A percentile compares a stretch with the other conserved stretches of the same genome.
phyloP scores from a whole-genome alignment of 2,797 vertebrate genomes.

The Spinibarbus caldwelli region DNA sequence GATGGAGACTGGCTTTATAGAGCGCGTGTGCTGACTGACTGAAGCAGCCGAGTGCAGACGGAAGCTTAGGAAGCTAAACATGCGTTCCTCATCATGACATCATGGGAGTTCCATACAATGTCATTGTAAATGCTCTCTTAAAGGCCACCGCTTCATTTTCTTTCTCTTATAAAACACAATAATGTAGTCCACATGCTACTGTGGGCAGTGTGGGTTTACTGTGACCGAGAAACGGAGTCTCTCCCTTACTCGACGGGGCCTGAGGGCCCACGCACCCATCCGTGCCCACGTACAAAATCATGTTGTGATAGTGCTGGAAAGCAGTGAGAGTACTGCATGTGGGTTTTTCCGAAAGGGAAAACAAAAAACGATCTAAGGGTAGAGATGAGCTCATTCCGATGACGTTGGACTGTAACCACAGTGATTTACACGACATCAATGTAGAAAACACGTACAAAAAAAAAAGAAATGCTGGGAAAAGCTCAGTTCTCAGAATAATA shows the following conservation, averaged over 20 bases:
- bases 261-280: slow-evolving; percentile 6
- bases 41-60: slow-evolving; percentile 12
- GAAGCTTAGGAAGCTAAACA: slow-evolving; percentile 22
- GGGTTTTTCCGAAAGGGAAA: slow-evolving; percentile 62
- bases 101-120: slow-evolving; percentile 41
- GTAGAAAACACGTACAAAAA: slow-evolving; percentile 13
- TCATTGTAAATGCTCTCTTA: slow-evolving; percentile 41
- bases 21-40: not conserved
- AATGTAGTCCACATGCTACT: slow-evolving; percentile 81
- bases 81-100: slow-evolving; percentile 51
- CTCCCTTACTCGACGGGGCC: slow-evolving; percentile 24
- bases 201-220: slow-evolving; percentile 75
- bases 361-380: slow-evolving; percentile 62
- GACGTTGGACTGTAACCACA: slow-evolving; percentile 73
- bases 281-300: slow-evolving; percentile 69
- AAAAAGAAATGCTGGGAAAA: not conserved
- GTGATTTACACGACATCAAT: not conserved
- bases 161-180: slow-evolving; percentile 76
- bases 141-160: slow-evolving; percentile 62
- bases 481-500: not conserved
- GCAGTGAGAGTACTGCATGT: slow-evolving; percentile 62
- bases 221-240: slow-evolving; percentile 73
- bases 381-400: slow-evolving; percentile 75
- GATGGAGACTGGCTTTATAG: not conserved
- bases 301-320: slow-evolving; percentile 73